These are phyloP conservation scores for Dysidea cf. avara DNA, from an alignment of 37 sponge, comb jelly and placozoan genomes.

Conservation along the genomic window DNA sequence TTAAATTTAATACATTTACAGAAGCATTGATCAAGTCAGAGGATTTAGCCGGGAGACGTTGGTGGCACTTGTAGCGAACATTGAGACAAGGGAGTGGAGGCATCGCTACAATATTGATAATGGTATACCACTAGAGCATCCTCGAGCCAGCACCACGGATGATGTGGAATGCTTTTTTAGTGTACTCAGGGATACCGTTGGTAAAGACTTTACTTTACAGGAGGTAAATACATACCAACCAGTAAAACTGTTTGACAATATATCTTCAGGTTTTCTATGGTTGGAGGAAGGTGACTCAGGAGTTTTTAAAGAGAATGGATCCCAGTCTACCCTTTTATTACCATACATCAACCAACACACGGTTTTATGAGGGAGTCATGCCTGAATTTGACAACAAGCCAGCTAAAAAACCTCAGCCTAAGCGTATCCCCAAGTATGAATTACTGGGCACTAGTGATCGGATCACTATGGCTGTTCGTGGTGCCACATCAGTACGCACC, in stretches of 20 bases:
- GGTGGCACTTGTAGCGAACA: not conserved
- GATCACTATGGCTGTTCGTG: not conserved
- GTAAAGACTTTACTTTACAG: slow-evolving; percentile 17
- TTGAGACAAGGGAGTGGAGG: slow-evolving; percentile 19
- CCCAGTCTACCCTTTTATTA: slow-evolving; percentile 14
- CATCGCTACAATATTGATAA: not conserved
- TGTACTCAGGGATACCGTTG: slow-evolving; percentile 11
- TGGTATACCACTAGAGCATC: not conserved
- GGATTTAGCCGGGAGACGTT: slow-evolving; percentile 18
- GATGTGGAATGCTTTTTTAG: slow-evolving; percentile 18
- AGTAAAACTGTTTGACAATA: no score
- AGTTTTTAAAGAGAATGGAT: slow-evolving; percentile 12
- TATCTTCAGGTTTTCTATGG: slow-evolving; percentile 21
- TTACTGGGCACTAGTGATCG: not conserved
- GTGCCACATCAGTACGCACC: no score
- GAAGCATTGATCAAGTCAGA: not conserved
- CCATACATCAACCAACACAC: not conserved
- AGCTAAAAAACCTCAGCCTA: not conserved
- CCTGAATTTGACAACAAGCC: not conserved
- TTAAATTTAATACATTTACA: not conserved
- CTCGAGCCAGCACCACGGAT: slow-evolving; percentile 11
- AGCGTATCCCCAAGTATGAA: slow-evolving; percentile 3
- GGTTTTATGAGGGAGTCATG: slow-evolving; percentile 18
- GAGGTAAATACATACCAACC: not conserved
- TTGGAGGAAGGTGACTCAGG: slow-evolving; percentile 13